These are phyloP conservation scores for Clunio marinus DNA, from an alignment of 2,888 invertebrate species.

Conservation along the genomic window DNA sequence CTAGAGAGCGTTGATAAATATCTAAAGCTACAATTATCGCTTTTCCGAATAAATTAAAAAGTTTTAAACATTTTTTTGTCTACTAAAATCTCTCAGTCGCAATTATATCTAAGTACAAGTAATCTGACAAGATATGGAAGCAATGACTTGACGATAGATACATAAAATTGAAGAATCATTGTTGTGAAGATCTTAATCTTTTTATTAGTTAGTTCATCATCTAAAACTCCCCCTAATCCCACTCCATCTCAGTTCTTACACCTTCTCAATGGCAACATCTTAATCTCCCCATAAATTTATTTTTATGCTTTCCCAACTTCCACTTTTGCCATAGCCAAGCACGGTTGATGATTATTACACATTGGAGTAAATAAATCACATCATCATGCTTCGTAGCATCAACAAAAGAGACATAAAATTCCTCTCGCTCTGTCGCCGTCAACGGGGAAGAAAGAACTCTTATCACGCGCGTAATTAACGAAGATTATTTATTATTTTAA, in stretches of 20 bases:
- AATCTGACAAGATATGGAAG: too few relatives aligned
- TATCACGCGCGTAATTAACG: neutral
- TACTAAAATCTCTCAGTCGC: too few relatives aligned
- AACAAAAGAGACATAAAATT: neutral
- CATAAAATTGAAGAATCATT: too few relatives aligned
- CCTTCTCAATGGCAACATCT: conserved; percentile 1
- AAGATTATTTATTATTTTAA: conserved; percentile 13
- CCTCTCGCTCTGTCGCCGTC: neutral
- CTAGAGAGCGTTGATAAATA: too few relatives aligned
- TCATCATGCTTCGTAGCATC: neutral
- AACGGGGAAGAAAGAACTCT: neutral
- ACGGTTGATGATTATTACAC: neutral
- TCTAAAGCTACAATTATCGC: too few relatives aligned
- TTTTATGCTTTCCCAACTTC: neutral
- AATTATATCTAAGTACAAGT: too few relatives aligned
- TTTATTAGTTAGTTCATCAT: too few relatives aligned
- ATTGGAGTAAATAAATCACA: conserved; percentile 5
- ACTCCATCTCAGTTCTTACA: neutral
- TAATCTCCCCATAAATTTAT: neutral
- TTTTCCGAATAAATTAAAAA: too few relatives aligned
- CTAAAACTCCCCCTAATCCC: too few relatives aligned
- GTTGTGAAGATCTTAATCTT: too few relatives aligned
- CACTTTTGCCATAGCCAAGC: neutral
- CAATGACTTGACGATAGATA: too few relatives aligned
- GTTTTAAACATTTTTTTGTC: too few relatives aligned